Evolutionary conservation across 2,113 vertebrate species (phyloP).

Genomic region (Paralichthys olivaceus): DNA sequence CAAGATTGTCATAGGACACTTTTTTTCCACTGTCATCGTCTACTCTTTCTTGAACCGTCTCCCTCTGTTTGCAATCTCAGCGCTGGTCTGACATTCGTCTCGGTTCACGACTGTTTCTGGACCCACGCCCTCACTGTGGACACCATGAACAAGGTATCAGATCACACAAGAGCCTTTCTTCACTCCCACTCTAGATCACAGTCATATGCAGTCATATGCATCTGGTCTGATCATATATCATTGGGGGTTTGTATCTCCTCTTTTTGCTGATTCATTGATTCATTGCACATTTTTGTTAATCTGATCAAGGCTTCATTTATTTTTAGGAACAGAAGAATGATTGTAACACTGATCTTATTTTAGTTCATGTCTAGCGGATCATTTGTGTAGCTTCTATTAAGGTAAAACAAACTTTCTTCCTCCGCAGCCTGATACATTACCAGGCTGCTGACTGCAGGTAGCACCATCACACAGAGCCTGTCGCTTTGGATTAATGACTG

Average conservation of each 20-base stretch:
- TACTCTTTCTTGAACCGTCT: not conserved
- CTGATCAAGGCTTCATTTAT: not conserved
- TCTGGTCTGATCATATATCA: not conserved
- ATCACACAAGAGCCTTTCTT: not conserved
- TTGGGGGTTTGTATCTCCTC: not conserved
- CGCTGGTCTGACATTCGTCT: slow-evolving; percentile 92
- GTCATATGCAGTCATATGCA: slow-evolving; percentile 10
- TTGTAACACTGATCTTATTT: not conserved
- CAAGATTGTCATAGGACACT: not conserved
- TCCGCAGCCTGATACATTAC: not conserved
- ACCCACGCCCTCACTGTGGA: slow-evolving; percentile 91
- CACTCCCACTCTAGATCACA: not conserved
- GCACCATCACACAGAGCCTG: slow-evolving; percentile 31
- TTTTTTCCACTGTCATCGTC: not conserved
- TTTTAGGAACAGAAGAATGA: not conserved
- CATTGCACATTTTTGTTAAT: not conserved
- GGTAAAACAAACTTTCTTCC: not conserved
- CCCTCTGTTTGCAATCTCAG: slow-evolving; percentile 72
- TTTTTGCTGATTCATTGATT: slow-evolving; percentile 6
- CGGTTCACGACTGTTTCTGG: slow-evolving; percentile 98
- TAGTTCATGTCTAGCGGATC: no score
- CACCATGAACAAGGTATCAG: slow-evolving; percentile 92
- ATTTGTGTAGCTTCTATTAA: no score
- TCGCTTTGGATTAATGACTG: slow-evolving; percentile 51
- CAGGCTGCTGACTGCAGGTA: slow-evolving; percentile 45